Conservation (phyloP, 2,113 vertebrate genomes). For the Chaetodon auriga region DNA sequence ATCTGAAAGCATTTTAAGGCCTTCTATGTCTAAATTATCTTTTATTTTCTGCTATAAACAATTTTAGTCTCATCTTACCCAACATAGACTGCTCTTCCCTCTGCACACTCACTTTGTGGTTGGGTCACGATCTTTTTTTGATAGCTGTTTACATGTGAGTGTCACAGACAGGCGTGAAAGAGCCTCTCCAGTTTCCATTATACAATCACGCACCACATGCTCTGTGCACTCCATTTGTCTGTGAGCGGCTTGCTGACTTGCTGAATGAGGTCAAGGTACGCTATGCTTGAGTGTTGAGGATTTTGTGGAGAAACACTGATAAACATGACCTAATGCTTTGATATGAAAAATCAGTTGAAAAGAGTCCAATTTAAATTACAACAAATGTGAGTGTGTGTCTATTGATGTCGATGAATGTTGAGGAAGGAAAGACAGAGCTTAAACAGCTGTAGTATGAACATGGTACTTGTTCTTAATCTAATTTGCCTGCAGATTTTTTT, state of each 20-base stretch:
- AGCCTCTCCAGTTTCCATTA: constrained; percentile 45
- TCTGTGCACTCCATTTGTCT: constrained; percentile 33
- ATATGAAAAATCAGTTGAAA: constrained; percentile 18
- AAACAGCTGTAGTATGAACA: background rate
- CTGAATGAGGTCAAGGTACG: background rate
- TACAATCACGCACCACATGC: constrained; percentile 13
- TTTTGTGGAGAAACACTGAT: background rate
- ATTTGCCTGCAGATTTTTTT: background rate
- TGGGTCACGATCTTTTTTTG: constrained; percentile 34
- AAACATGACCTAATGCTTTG: constrained; percentile 9
- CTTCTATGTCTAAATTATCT: background rate
- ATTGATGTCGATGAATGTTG: background rate
- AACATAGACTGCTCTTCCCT: constrained; percentile 17
- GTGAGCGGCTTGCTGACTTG: background rate
- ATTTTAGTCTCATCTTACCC: constrained; percentile 29
- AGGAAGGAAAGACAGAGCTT: background rate
- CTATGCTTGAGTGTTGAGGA: constrained; percentile 13
- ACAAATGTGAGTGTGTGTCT: background rate
- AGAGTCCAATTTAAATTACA: background rate
- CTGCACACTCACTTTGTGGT: constrained; percentile 21
- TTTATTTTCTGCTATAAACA: constrained; percentile 33
- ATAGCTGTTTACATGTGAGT: constrained; percentile 53
- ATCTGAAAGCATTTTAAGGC: background rate
- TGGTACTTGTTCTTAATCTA: background rate
- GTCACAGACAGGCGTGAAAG: constrained; percentile 31